Evolutionary conservation across 2,888 invertebrate genomes (phyloP), one percentile per base, ranked within the genome.

Genomic region (Eupeodes latifasciatus): DNA sequence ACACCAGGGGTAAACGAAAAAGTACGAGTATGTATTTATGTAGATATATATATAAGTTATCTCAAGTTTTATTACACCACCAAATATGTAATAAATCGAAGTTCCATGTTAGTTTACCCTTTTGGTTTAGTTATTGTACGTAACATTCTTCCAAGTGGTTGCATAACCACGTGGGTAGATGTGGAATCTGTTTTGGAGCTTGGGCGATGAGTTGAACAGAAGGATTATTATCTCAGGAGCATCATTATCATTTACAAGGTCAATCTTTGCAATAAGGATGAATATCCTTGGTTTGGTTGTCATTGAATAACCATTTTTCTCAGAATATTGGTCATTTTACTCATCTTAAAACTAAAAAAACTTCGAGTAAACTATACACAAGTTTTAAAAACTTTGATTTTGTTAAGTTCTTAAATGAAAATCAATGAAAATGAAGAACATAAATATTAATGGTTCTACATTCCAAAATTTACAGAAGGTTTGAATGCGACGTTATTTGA

Each of bases 51-150:
- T 27, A 27, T 27, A 2, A 36, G 1, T 4, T 40, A 62, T 40
- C 57, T 47, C 51, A 47, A 59, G 81, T 85, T 85, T 72, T 27
- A 85, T 81, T 85, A 81, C 55, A 79, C 74, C 79, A 79, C 40
- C 79, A 69, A 67, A 75, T 47, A 67, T 57, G 62, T 80, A 84
- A 79, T 79, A 84, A 75, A 80, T 76, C 55, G 69, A 80, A 62
- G 69, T n/a, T 74, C 61, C 62, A 80, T 59, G 47, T 72, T 59
- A 12, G 44, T 57, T 76, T 55, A 64, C 59, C 71, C 76, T 71
- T 77, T 53, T 62, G 9, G 51, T 14, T 11, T 47, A 49, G 14
- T 27, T 27, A 3, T 27, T 27, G 14, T 49, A 49, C 14, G 0
- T 49, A 7, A 14, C 0, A 19, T 27, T 11, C 10, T 9, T 51